phyloP scores from a whole-genome alignment of 2,113 vertebrate genomes.

The Acanthisitta chloris region DNA sequence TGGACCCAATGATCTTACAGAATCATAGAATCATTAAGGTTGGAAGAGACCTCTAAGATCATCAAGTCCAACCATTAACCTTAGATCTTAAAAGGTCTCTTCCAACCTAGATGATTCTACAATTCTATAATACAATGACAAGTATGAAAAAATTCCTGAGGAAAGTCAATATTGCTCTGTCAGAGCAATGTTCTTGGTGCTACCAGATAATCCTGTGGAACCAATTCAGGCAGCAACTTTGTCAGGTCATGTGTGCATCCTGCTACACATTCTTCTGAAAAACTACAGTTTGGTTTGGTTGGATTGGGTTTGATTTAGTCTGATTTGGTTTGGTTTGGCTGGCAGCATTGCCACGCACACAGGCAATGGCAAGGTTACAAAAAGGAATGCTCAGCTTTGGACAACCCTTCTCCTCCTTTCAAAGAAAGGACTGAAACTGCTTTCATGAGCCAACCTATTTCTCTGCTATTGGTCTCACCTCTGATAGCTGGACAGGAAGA shows the following conservation, averaged over 20 bases:
- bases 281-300: not conserved
- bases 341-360: not conserved
- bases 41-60: too few species aligned
- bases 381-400: not conserved
- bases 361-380: not conserved
- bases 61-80: too few species aligned
- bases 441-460: not conserved
- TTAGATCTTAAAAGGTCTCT: too few species aligned
- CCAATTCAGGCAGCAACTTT: too few species aligned
- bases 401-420: not conserved
- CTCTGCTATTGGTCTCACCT: not conserved
- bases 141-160: rapidly evolving
- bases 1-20: not conserved
- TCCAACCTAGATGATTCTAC: not conserved
- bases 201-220: not conserved
- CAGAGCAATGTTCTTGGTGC: not conserved
- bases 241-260: not conserved
- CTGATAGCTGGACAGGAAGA: not conserved
- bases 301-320: too few species aligned
- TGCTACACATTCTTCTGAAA: not conserved
- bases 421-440: not conserved
- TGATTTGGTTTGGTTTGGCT: not conserved
- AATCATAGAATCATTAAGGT: too few species aligned
- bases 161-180: not conserved
- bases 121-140: not conserved